Base-by-base conservation (phyloP, 1,140 invertebrate genomes). In the Pinna nobilis region DNA sequence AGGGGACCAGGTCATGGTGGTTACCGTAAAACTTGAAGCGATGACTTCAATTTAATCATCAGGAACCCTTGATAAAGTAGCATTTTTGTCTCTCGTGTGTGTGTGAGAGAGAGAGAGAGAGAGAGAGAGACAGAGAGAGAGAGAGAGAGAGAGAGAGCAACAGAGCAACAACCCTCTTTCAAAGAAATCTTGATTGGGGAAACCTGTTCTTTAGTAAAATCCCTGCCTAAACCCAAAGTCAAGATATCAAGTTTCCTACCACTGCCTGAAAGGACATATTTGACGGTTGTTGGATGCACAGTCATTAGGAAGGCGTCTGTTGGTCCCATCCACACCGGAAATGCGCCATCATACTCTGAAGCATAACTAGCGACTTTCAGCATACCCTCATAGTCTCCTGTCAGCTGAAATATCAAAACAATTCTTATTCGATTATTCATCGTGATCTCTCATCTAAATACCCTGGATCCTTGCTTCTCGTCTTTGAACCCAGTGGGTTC, bases 271-370 rank as follows among this genome's bases (percentile, higher is more conserved):
- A 81, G 64, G 6, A 81, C 71, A 18, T 41, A 61, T 49, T 69
- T 73, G 2, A 72, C 77, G 23, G 71, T 79, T 13, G 64, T 20
- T 5, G 79, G 74, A 35, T 78, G 74, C 1, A 70, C 74, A 11
- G 72, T 63, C 51, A 79, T 76, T 9, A 81, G 41, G 32, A 68
- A 70, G 3, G 72, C 79, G 44, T 81, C 79, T 1, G 50, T 44
- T 2, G 77, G 77, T 39, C 79, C 79, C 70, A 73, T 77, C 79
- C 79, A 81, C 3, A 74, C 71, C 0, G 79, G 79, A 11, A 76
- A 81, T 23, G 74, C 77, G 7, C 76, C 77, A 6, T 68, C 53
- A 50, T 77, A 81, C 20, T 68, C 20, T 23, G 50, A 35, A 0
- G 68, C 67, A 25, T 68, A 74, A 11, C 77, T 74, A 11, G 65